These are phyloP conservation scores for Drosophila ficusphila DNA, from an alignment of 1,140 invertebrate species.

Conservation along the genomic window DNA sequence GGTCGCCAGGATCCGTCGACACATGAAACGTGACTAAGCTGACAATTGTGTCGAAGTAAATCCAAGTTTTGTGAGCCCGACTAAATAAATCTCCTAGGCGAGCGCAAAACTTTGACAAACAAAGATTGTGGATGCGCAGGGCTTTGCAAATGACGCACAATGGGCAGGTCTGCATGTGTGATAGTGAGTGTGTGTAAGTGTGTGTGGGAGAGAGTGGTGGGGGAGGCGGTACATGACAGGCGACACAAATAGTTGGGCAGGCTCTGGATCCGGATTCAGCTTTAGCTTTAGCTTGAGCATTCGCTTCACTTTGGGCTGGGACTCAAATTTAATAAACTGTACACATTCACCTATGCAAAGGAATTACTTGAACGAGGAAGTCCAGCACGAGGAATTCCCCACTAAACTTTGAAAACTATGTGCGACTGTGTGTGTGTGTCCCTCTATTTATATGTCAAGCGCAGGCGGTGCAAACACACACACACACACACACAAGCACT, in stretches of 20 bases:
- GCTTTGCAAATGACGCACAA: constrained; percentile 54
- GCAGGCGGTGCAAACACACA: constrained; percentile 48
- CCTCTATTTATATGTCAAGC: constrained; percentile 66
- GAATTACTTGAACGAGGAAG: constrained; percentile 39
- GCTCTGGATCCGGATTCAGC: neutral
- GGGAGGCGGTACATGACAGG: constrained; percentile 36
- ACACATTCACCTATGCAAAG: constrained; percentile 49
- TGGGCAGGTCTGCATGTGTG: constrained; percentile 11
- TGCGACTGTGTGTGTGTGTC: constrained; percentile 10
- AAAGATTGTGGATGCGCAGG: constrained; percentile 53
- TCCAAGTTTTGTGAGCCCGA: constrained; percentile 77
- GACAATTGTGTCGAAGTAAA: constrained; percentile 82
- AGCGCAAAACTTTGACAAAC: constrained; percentile 58
- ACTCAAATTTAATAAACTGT: constrained; percentile 54
- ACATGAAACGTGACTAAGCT: constrained; percentile 81
- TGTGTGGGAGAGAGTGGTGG: neutral
- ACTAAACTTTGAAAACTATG: constrained; percentile 49
- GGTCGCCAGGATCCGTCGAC: constrained; percentile 27
- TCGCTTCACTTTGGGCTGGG: too few relatives aligned
- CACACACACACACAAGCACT: constrained; percentile 19
- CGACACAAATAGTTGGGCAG: constrained; percentile 47
- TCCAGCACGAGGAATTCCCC: constrained; percentile 16
- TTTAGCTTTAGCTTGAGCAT: neutral
- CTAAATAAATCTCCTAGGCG: constrained; percentile 72
- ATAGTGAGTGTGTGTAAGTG: neutral